A percentile compares a stretch with the other conserved stretches of the same genome.
These are phyloP conservation scores for Trichogramma dendrolimi DNA, from an alignment of 2,888 invertebrate species.

Conservation along the genomic window DNA sequence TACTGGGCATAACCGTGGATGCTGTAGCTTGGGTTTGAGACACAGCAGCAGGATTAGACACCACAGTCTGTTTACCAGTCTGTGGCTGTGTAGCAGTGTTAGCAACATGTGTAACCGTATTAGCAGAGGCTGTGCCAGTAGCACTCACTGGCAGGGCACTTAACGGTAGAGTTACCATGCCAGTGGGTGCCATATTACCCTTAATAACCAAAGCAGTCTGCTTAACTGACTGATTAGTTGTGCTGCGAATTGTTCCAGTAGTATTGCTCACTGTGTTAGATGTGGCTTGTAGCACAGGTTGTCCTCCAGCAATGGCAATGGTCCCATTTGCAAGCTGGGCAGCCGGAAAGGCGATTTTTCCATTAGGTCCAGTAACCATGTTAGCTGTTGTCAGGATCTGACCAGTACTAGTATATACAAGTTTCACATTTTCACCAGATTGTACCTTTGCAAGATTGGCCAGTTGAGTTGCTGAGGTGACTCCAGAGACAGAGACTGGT, in stretches of 20 bases:
- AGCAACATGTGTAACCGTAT: constrained; percentile 35
- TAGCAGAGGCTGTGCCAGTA: constrained; percentile 44
- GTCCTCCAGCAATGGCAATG: constrained; percentile 58
- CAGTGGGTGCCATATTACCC: constrained; percentile 46
- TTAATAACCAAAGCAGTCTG: constrained; percentile 52
- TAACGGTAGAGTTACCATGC: constrained; percentile 52
- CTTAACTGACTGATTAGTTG: constrained; percentile 41
- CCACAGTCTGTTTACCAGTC: constrained; percentile 16
- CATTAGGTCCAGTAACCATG: constrained; percentile 55
- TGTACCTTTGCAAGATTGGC: constrained; percentile 38
- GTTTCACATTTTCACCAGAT: constrained; percentile 48
- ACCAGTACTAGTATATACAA: constrained; percentile 48
- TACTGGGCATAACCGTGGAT: constrained; percentile 64
- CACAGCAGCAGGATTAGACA: constrained; percentile 41
- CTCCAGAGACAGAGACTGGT: background rate
- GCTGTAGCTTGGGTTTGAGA: constrained; percentile 39
- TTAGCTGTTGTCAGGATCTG: constrained; percentile 48
- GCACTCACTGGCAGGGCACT: constrained; percentile 49
- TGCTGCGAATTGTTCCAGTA: constrained; percentile 28
- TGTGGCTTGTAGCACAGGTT: constrained; percentile 56
- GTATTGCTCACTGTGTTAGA: constrained; percentile 50
- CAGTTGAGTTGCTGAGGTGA: constrained; percentile 10
- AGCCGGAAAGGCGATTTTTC: constrained; percentile 60
- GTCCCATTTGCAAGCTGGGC: constrained; percentile 65
- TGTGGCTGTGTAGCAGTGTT: constrained; percentile 40